Evolutionary conservation across 1,140 invertebrate species (phyloP), one percentile per base, ranked within the genome.

Genomic region (Cyclargus thomasi): DNA sequence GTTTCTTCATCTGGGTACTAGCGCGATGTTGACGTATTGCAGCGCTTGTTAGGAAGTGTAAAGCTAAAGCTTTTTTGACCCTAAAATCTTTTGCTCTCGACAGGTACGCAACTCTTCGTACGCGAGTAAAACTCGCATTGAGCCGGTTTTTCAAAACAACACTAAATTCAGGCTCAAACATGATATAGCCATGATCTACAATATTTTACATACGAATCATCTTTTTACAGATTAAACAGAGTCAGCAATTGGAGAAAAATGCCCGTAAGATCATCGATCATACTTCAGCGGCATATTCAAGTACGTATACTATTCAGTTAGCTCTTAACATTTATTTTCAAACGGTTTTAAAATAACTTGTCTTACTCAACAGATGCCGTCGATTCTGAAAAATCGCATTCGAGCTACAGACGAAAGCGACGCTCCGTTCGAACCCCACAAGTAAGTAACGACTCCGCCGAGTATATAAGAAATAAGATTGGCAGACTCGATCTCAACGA

Each of bases 401-500:
- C 80, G 67, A 86, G 80, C 74, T 77, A 77, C 70, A 80, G 73
- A 69, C 82, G 79, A 74, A 88, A 86, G 71, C 80, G 85, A 5
- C 84, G 85, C 66, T 74, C 75, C 23, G 47, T 79, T 14, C 77
- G 83, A 23, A 71, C 82, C 2, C 76, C 77, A 68, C 86, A 89
- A 81, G 87, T 90, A 90, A 90, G 87, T 90, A 90, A 73, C 66
- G 84, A 86, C 69, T 73, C 83, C 16, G 81, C 80, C 11, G 87
- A 90, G 62, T 82, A 83, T 63, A 80, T 88, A 62, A 79, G 84
- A 53, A 82, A 81, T 74, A 81, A 83, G 69, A 85, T 90, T 72
- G 84, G 81, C 20, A 83, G 83, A 71, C 75, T 90, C 65, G 79
- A 84, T 64, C 78, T 90, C 67, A 78, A 87, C 53, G 83, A 87